Conservation (phyloP, 2,888 invertebrate species). For the Caenorhabditis drosophilae region DNA sequence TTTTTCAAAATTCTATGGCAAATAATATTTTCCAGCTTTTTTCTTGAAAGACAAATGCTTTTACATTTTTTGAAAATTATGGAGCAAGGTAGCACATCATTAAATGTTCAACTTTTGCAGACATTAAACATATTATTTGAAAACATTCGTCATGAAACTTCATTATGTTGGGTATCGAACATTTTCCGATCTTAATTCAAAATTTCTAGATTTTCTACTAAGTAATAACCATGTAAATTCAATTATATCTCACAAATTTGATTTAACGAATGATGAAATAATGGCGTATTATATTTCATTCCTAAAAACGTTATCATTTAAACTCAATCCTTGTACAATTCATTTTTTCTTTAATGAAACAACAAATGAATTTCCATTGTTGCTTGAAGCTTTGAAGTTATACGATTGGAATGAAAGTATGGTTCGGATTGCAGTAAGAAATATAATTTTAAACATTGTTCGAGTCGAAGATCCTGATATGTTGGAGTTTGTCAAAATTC, state of each 20-base stretch:
- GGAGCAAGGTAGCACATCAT: slow-evolving; percentile 94
- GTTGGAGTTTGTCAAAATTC: slow-evolving; percentile 54
- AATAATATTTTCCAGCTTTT: slow-evolving; percentile 78
- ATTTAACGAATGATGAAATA: slow-evolving; percentile 94
- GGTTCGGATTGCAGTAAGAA: slow-evolving; percentile 95
- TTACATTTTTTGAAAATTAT: slow-evolving; percentile 95
- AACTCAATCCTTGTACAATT: slow-evolving; percentile 95
- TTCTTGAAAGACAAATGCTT: slow-evolving; percentile 98
- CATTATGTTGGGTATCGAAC: slow-evolving; percentile 82
- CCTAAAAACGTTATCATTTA: slow-evolving; percentile 93
- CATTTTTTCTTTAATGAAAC: slow-evolving; percentile 99
- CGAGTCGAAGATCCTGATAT: slow-evolving; percentile 69
- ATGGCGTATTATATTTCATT: slow-evolving; percentile 95
- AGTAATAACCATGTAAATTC: slow-evolving; percentile 99
- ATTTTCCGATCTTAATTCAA: too few relatives aligned
- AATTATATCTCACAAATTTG: slow-evolving; percentile 98
- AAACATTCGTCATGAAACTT: slow-evolving; percentile 97
- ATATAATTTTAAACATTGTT: slow-evolving; percentile 95
- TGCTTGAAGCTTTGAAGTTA: slow-evolving; percentile 98
- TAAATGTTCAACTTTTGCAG: slow-evolving; percentile 95
- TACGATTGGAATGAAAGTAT: slow-evolving; percentile 98
- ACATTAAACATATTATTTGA: slow-evolving; percentile 98
- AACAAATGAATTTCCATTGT: slow-evolving; percentile 97
- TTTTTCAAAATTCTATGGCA: neutral
- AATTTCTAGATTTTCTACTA: slow-evolving; percentile 88